phyloP scores from a whole-genome alignment of 2,113 vertebrate genomes.

The Hyaena hyaena region DNA sequence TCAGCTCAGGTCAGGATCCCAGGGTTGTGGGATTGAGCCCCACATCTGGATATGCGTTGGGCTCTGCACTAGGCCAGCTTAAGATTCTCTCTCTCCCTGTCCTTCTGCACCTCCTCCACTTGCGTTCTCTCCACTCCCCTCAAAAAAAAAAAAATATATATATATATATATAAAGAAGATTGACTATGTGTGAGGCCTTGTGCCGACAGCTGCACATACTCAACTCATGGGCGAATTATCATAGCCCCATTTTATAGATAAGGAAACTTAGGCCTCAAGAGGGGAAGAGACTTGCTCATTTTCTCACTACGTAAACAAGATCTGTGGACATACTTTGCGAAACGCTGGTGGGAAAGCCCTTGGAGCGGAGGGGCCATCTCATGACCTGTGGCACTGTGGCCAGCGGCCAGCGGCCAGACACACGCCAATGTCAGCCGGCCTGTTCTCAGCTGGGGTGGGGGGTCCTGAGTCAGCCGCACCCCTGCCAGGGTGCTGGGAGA shows the following conservation, averaged over 20 bases:
- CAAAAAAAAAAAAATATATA: too few species aligned
- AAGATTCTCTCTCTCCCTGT: too few species aligned
- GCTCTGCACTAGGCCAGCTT: too few species aligned
- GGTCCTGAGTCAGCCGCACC: background rate
- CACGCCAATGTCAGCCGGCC: accelerated
- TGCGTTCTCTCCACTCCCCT: too few species aligned
- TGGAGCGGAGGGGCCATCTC: background rate
- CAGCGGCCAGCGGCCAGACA: too few species aligned
- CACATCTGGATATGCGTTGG: too few species aligned
- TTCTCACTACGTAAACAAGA: background rate
- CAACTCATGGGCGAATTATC: accelerated
- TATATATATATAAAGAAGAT: too few species aligned
- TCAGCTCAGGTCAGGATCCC: too few species aligned
- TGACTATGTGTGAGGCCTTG: background rate
- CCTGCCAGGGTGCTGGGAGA: background rate
- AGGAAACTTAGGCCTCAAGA: background rate
- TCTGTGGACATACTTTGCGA: background rate
- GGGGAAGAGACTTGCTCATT: background rate
- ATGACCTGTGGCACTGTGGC: background rate
- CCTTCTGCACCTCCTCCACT: too few species aligned
- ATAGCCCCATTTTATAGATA: background rate
- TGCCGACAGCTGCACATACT: background rate
- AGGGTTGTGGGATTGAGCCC: too few species aligned
- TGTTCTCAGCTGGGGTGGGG: background rate
- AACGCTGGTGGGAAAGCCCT: accelerated